Evolutionary conservation across 2,888 invertebrate species (phyloP).

Genomic region (Diabrotica balteata): DNA sequence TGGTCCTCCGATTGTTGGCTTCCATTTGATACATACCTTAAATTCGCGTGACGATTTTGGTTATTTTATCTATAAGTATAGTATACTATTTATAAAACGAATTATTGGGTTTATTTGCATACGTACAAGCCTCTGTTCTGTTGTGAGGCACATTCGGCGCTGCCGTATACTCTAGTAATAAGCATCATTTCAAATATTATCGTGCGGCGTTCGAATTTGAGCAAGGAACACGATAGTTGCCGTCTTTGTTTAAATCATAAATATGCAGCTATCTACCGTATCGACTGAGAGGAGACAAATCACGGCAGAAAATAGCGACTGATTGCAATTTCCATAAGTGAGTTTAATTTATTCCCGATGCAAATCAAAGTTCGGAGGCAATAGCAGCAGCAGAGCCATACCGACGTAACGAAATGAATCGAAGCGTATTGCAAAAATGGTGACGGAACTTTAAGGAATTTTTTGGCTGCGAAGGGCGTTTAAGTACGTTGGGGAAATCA

Average conservation of each 20-base stretch:
- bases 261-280: conserved; percentile 42
- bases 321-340: conserved; percentile 52
- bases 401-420: conserved; percentile 39
- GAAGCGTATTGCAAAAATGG: conserved; percentile 37
- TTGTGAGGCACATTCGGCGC: too few relatives aligned
- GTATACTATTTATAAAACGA: too few relatives aligned
- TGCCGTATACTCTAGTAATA: not conserved
- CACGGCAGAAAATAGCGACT: conserved; percentile 48
- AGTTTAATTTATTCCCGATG: conserved; percentile 49
- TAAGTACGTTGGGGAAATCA: conserved; percentile 11
- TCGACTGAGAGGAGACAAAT: conserved; percentile 30
- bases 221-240: not conserved
- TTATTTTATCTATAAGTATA: too few relatives aligned
- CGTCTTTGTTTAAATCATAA: conserved; percentile 42
- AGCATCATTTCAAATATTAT: conserved; percentile 8
- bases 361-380: conserved; percentile 46
- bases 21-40: too few relatives aligned
- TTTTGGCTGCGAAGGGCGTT: conserved; percentile 17
- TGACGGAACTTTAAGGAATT: conserved; percentile 18
- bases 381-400: conserved; percentile 37
- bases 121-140: too few relatives aligned
- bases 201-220: not conserved
- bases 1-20: too few relatives aligned
- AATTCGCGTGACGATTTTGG: too few relatives aligned
- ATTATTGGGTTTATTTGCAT: too few relatives aligned